phyloP scores from a whole-genome alignment of 1,140 invertebrate species.

The Cotesia vestalis region DNA sequence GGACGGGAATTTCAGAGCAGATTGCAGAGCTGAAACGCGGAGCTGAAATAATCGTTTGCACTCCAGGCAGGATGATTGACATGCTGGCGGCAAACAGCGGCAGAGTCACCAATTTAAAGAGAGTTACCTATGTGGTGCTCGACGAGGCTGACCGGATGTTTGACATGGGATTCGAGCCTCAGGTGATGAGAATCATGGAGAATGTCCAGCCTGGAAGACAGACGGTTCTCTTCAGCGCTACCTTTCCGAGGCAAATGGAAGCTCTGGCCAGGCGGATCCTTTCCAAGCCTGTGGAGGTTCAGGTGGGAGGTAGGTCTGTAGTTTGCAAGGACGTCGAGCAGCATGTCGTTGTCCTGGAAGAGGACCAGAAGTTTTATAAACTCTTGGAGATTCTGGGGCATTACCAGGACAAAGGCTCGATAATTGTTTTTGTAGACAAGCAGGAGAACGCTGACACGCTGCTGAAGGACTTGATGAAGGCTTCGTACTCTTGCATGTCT shows the following conservation, averaged over 20 bases:
- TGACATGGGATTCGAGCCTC: slow-evolving; percentile 99
- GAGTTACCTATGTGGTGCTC: slow-evolving; percentile 96
- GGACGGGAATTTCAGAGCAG: slow-evolving; percentile 96
- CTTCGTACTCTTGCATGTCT: slow-evolving; percentile 94
- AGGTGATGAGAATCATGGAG: slow-evolving; percentile 97
- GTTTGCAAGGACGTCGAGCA: slow-evolving; percentile 99
- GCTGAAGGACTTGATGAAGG: slow-evolving; percentile 95
- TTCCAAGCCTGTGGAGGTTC: slow-evolving; percentile 96
- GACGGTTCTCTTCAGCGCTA: slow-evolving; percentile 98
- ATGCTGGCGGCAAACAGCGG: slow-evolving; percentile 99
- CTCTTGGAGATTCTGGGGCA: slow-evolving; percentile 93
- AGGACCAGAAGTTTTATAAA: slow-evolving; percentile 98
- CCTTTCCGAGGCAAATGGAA: slow-evolving; percentile 99
- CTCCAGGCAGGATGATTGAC: slow-evolving; percentile 99
- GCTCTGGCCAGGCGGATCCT: slow-evolving; percentile 93
- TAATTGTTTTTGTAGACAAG: slow-evolving; percentile 98
- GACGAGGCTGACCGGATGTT: slow-evolving; percentile 99
- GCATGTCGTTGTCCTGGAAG: slow-evolving; percentile 91
- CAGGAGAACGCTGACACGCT: slow-evolving; percentile 97
- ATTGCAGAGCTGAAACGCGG: slow-evolving; percentile 98
- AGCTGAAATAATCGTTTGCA: slow-evolving; percentile 98
- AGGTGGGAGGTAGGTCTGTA: slow-evolving; percentile 95
- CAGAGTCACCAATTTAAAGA: slow-evolving; percentile 92
- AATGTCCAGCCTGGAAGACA: slow-evolving; percentile 97
- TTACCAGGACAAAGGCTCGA: slow-evolving; percentile 92